Percentiles rank a stretch among this genome's conserved stretches.
These are phyloP conservation scores for Subacronicta megacephala DNA, from an alignment of 2,888 invertebrate genomes.

Conservation along the genomic window DNA sequence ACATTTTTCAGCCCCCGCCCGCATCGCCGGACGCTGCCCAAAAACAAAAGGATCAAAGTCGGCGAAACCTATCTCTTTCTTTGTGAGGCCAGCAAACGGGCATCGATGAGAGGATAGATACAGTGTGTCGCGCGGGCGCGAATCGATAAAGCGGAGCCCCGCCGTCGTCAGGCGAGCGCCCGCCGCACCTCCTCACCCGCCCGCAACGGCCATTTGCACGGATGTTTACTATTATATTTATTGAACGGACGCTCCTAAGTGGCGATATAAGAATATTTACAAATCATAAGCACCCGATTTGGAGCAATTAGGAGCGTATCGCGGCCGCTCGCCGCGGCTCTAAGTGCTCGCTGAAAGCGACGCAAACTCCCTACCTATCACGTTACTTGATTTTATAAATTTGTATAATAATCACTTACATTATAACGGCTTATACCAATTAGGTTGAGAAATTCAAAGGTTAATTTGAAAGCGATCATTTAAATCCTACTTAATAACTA, in stretches of 20 bases:
- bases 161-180: constrained; percentile 66
- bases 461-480: constrained; percentile 30
- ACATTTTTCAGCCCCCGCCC: constrained; percentile 89
- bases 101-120: constrained; percentile 89
- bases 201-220: constrained; percentile 88
- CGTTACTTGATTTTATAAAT: constrained; percentile 13
- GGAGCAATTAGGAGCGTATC: constrained; percentile 69
- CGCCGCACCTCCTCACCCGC: constrained; percentile 67
- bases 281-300: constrained; percentile 75
- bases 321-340: constrained; percentile 37
- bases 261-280: constrained; percentile 85
- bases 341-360: constrained; percentile 51
- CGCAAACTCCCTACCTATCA: constrained; percentile 12
- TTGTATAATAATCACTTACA: constrained; percentile 35
- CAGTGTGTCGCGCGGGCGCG: constrained; percentile 89
- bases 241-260: constrained; percentile 87
- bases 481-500: constrained; percentile 14
- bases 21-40: constrained; percentile 89
- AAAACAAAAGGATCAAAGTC: constrained; percentile 90
- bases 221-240: constrained; percentile 90
- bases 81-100: constrained; percentile 87
- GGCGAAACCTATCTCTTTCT: constrained; percentile 90
- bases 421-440: constrained; percentile 38
- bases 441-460: constrained; percentile 40
- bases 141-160: constrained; percentile 81